These are phyloP conservation scores for Drepanosiphum platanoidis DNA, from an alignment of 2,888 invertebrate genomes.

Conservation along the genomic window DNA sequence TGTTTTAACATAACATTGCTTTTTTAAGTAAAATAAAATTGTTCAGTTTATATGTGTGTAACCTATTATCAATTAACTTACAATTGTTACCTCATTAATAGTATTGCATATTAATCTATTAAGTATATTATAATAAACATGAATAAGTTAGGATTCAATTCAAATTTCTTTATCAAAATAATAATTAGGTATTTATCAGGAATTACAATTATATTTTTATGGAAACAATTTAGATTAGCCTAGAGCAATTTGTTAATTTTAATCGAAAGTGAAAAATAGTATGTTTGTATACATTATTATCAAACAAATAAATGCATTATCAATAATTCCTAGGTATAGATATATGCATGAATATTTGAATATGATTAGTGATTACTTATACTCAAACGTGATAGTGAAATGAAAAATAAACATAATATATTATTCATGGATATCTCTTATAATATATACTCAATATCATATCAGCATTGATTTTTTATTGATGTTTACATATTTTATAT, in stretches of 20 bases:
- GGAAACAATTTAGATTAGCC: neutral
- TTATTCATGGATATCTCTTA: neutral
- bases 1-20: no score
- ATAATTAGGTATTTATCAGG: neutral
- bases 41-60: no score
- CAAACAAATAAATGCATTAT: neutral
- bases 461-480: neutral
- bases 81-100: no score
- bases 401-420: neutral
- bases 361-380: neutral
- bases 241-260: neutral
- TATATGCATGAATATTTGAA: neutral
- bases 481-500: neutral
- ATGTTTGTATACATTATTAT: slow-evolving; percentile 5
- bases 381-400: neutral
- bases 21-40: no score
- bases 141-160: neutral
- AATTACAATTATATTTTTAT: neutral
- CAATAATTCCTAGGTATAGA: neutral
- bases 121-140: neutral
- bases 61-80: no score
- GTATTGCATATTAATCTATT: neutral
- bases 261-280: neutral
- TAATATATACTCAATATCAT: neutral
- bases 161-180: neutral